These are phyloP conservation scores for Galerucella nymphaeae DNA, from an alignment of 2,888 invertebrate species.

Conservation along the genomic window DNA sequence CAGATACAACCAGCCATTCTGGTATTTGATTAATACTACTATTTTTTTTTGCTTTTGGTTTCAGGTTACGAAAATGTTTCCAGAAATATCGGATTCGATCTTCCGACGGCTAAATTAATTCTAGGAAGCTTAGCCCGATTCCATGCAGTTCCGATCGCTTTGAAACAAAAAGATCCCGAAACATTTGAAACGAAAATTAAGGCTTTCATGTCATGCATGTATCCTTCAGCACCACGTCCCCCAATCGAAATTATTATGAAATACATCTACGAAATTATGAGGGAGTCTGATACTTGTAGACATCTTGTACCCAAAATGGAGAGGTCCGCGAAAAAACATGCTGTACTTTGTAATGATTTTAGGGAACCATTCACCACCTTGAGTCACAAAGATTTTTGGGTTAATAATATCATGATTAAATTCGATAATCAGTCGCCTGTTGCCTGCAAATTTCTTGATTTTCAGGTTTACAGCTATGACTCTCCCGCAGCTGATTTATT, in stretches of 20 bases:
- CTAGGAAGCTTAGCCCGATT: constrained; percentile 66
- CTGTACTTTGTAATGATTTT: not conserved
- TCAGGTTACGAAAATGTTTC: constrained; percentile 62
- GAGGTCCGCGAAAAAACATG: not conserved
- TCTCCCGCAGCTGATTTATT: constrained; percentile 49
- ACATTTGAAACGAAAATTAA: constrained; percentile 57
- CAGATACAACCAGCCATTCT: too few species aligned
- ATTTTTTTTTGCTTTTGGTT: too few species aligned
- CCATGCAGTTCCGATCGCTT: constrained; percentile 68
- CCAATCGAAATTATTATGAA: not conserved
- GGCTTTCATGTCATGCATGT: constrained; percentile 46
- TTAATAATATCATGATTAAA: constrained; percentile 70
- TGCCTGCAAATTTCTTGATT: constrained; percentile 51
- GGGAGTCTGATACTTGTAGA: constrained; percentile 14
- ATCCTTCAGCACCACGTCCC: not conserved
- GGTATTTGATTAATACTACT: too few species aligned
- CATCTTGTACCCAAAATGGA: constrained; percentile 13
- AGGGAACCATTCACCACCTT: constrained; percentile 66
- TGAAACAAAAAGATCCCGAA: constrained; percentile 62
- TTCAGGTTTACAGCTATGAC: constrained; percentile 47
- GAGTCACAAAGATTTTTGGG: constrained; percentile 70
- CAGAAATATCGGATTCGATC: constrained; percentile 64
- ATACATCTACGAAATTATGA: not conserved
- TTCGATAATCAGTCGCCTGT: constrained; percentile 50
- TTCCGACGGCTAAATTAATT: constrained; percentile 63